Base-by-base conservation (phyloP, 2,888 invertebrate genomes). In the Himalopsyche anomala region DNA sequence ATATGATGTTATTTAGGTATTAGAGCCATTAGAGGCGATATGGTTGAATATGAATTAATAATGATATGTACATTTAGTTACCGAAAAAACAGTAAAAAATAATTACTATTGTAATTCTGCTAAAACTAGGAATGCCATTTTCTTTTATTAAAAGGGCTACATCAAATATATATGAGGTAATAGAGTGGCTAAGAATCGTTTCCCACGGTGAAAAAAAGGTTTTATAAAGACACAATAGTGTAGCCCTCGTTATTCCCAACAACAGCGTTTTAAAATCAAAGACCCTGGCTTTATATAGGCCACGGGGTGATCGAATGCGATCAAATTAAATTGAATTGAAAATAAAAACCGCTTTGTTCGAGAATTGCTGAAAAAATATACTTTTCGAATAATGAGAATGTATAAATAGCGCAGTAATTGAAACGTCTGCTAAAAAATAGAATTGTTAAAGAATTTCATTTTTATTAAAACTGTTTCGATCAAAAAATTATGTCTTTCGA, bases 161-260 rank as follows among this genome's bases (percentile, higher is more conserved):
- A 19, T 74, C 74, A n/a, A 74, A 4, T 74, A 51, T 4, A 12
- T 12, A 5, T 8, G 15, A 51, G 51, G 74, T 69, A 28, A 69
- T 69, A 36, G 12, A 74, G 38, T 19, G 12, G 74, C 12, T 38
- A 74, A 74, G 38, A 36, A 69, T 45, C 28, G n/a, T 12, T 84
- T 84, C 84, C 81, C 84, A 84, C 84, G 84, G 8, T 84, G 51
- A 62, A 81, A 81, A 84, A 62, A 81, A 11, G 19, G 28, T 12
- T 38, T n/a, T 9, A 62, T 19, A 81, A 45, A 69, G n/a, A 81
- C 45, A 84, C 81, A 84, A 81, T 81, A 40, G 81, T 54, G 17
- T 36, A 38, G 28, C 36, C 74, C 15, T 38, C 38, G 38, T 74
- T 74, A 74, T 74, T 36, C 15, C 9, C 15, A 74, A 38, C 28